Percentiles rank a stretch among this genome's conserved stretches.
phyloP scores from a whole-genome alignment of 2,888 invertebrate genomes.

The Pseudococcus longispinus region DNA sequence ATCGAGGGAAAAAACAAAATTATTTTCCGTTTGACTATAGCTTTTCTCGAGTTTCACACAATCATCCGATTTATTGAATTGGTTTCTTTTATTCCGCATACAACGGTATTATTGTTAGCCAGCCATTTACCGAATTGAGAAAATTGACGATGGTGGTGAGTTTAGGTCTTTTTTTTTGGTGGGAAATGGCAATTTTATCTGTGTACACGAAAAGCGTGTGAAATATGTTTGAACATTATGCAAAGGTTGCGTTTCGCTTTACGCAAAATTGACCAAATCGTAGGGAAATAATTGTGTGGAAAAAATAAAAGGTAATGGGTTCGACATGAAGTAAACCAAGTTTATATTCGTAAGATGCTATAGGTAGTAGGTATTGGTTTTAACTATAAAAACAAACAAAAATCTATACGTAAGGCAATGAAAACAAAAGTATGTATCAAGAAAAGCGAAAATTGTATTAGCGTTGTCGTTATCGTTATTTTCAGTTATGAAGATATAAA shows the following conservation, averaged over 20 bases:
- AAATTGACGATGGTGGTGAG: neutral
- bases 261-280: neutral
- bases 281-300: neutral
- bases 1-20: neutral
- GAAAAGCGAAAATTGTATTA: conserved; percentile 33
- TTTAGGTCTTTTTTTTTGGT: neutral
- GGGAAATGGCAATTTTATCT: neutral
- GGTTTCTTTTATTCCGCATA: neutral
- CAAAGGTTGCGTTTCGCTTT: neutral
- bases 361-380: neutral
- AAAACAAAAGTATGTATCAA: conserved; percentile 13
- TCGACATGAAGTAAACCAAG: neutral
- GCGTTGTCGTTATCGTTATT: conserved; percentile 33
- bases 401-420: neutral
- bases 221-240: neutral
- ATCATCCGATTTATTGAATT: conserved; percentile 42
- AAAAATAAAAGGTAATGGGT: neutral
- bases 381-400: neutral
- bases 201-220: neutral
- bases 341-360: neutral
- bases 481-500: conserved; percentile 38
- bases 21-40: conserved; percentile 22
- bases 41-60: conserved; percentile 23
- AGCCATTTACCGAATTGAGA: neutral
- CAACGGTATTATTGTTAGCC: conserved; percentile 12